Conservation (phyloP, 2,113 vertebrate genomes). For the Marcusenius ussheri region DNA sequence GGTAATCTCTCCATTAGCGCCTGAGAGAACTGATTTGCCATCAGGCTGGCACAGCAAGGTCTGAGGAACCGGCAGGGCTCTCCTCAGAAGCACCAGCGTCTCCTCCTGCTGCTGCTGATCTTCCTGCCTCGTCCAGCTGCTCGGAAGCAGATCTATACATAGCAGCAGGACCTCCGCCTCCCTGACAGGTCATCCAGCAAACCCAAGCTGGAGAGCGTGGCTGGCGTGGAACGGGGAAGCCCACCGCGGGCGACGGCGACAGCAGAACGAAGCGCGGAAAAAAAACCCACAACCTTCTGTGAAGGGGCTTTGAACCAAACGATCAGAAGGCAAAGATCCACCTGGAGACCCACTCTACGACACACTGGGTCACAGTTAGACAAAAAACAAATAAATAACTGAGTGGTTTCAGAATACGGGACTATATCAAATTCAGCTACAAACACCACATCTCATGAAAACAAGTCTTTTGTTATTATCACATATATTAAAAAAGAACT, state of each 20-base stretch:
- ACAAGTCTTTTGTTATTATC: background rate
- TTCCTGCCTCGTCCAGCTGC: background rate
- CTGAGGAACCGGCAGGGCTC: background rate
- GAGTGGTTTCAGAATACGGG: too few relatives aligned
- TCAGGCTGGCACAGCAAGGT: background rate
- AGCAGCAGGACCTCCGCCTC: background rate
- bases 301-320: background rate
- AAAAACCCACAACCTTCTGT: background rate
- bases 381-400: background rate
- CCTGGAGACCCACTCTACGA: background rate
- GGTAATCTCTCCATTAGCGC: background rate
- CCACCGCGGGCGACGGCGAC: too few relatives aligned
- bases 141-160: background rate
- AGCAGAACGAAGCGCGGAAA: background rate
- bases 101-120: background rate
- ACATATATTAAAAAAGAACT: background rate
- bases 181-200: too few relatives aligned
- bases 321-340: background rate
- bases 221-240: background rate
- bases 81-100: background rate
- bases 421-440: background rate
- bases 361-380: background rate
- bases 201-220: background rate
- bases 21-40: background rate
- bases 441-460: background rate